Conservation (phyloP, 2,113 vertebrate species). For the Abramis brama region DNA sequence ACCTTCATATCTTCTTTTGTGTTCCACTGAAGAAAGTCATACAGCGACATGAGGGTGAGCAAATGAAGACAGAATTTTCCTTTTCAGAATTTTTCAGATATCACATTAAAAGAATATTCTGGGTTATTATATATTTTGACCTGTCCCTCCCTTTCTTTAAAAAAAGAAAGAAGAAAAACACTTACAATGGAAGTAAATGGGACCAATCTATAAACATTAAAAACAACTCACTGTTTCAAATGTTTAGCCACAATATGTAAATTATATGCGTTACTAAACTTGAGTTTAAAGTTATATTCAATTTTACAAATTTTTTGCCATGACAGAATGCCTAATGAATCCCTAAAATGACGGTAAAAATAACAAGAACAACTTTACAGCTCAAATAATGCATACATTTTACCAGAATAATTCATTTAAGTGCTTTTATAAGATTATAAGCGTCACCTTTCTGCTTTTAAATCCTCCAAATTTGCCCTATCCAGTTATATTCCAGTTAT, state of each 20-base stretch:
- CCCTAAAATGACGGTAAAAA: background rate
- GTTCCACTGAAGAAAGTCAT: background rate
- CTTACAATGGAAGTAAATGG: no score
- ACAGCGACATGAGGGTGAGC: background rate
- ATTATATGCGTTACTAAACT: background rate
- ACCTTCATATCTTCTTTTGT: background rate
- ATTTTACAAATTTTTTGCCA: background rate
- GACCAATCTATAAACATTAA: no score
- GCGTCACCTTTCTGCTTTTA: background rate
- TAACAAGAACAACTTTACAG: no score
- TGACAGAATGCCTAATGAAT: background rate
- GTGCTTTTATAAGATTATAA: background rate
- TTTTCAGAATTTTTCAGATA: background rate
- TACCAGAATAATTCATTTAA: background rate
- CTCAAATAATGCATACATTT: background rate
- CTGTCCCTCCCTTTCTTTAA: background rate
- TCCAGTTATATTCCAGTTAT: background rate
- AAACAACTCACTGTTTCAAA: no score
- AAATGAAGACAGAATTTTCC: background rate
- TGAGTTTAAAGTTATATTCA: background rate
- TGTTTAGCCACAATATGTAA: background rate
- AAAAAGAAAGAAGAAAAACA: background rate
- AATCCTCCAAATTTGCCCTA: background rate
- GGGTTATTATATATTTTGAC: background rate
- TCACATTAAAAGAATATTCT: background rate